Evolutionary conservation across 2,888 invertebrate genomes (phyloP), one percentile per base, ranked within the genome.

Genomic region (Cephus pygmeus): DNA sequence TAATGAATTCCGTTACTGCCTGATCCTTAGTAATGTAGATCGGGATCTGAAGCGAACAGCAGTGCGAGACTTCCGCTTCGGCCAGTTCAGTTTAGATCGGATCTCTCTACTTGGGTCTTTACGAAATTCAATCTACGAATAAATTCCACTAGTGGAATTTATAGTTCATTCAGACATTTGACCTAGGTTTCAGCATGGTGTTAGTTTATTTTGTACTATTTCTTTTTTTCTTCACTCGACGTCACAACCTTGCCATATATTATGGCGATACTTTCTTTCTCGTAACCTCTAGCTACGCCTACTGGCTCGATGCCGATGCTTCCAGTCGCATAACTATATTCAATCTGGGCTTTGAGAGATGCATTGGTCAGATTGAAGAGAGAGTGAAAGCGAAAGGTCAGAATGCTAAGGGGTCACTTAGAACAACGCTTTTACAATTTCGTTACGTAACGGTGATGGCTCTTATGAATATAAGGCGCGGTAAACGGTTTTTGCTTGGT

Each of bases 321-420:
- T 56, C 56, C 56, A 56, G 56, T 23, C 56, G 56, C 23, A 56
- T 23, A 56, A 23, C 56, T 56, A 56, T 56, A 56, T 56, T 56
- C 23, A 23, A 56, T 56, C 56, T 56, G 6, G 56, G 23, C 56
- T 71, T 71, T 73, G 68, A 77, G 69, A 75, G 71, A 77, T 83
- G 82, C 83, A 80, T 81, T 79, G 79, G 76, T 80, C 81, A 81
- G 80, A 83, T 83, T 83, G 77, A 82, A 81, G 75, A 78, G 83
- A 85, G 89, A 90, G 91, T 91, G 91, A 91, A 91, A 91, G 91
- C 89, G 87, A 91, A 91, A 91, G 91, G 91, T 91, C 91, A 89
- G 85, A 86, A 87, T 84, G 85, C 77, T 80, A 77, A 81, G 85
- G 88, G 89, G 88, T 90, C 89, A 87, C 82, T 84, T 84, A 84